Conservation (phyloP, 2,797 vertebrate genomes). For the Champsocephalus gunnari region DNA sequence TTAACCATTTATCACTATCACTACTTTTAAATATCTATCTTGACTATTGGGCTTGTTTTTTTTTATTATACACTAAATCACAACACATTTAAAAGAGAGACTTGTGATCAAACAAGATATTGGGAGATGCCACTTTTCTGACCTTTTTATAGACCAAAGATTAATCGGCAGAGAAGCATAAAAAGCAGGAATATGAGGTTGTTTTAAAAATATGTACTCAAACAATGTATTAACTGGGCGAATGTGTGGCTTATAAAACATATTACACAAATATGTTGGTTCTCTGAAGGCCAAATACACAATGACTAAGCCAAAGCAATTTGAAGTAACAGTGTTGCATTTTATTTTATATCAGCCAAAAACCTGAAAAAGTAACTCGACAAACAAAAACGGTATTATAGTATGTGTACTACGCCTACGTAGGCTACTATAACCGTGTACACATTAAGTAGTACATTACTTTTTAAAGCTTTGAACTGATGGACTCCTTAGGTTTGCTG, state of each 20-base stretch:
- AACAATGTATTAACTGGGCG: too few relatives aligned
- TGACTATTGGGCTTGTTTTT: background rate
- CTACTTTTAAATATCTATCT: background rate
- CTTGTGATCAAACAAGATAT: too few relatives aligned
- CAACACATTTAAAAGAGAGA: background rate
- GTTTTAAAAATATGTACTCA: too few relatives aligned
- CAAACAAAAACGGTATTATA: background rate
- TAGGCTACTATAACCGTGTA: background rate
- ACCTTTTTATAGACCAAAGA: too few relatives aligned
- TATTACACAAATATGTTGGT: too few relatives aligned
- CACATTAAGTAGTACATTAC: background rate
- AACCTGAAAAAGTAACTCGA: background rate
- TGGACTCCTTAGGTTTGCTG: slow-evolving; percentile 7
- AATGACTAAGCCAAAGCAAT: background rate
- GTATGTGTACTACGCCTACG: background rate
- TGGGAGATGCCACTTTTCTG: too few relatives aligned
- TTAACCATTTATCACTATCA: background rate
- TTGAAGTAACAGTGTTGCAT: background rate
- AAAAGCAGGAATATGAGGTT: too few relatives aligned
- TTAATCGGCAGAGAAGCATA: too few relatives aligned
- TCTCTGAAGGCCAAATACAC: background rate
- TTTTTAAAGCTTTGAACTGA: background rate
- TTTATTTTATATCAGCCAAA: background rate
- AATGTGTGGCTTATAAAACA: too few relatives aligned
- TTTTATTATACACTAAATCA: background rate